Conservation (phyloP, 2,888 invertebrate species). For the Chrysodeixis includens region DNA sequence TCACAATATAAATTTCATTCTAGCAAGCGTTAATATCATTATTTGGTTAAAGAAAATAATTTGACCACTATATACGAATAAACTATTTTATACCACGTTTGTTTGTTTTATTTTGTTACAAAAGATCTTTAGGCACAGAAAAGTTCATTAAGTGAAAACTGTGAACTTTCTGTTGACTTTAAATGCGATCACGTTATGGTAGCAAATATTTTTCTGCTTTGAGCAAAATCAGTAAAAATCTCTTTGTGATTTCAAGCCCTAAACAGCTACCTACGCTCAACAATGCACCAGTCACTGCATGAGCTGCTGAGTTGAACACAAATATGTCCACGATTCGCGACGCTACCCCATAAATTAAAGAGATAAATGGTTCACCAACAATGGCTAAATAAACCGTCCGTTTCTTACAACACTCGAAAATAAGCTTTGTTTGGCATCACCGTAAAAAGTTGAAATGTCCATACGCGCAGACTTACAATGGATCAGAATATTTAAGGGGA, state of each 20-base stretch:
- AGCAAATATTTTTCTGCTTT: conserved; percentile 3
- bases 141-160: too few relatives aligned
- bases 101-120: too few relatives aligned
- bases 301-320: conserved; percentile 70
- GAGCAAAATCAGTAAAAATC: conserved; percentile 21
- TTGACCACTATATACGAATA: too few relatives aligned
- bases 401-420: conserved; percentile 84
- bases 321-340: conserved; percentile 84
- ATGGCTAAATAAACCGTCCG: conserved; percentile 85
- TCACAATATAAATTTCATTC: too few relatives aligned
- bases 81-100: too few relatives aligned
- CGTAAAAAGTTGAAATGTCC: conserved; percentile 85
- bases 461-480: conserved; percentile 76
- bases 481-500: conserved; percentile 76
- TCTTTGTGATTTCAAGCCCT: conserved; percentile 29
- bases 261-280: conserved; percentile 60
- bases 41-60: too few relatives aligned
- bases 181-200: too few relatives aligned
- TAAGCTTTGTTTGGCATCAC: conserved; percentile 78
- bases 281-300: conserved; percentile 68
- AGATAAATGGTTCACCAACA: conserved; percentile 87
- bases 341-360: conserved; percentile 86
- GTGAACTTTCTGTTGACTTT: too few relatives aligned
- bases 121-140: too few relatives aligned
- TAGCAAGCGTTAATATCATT: too few relatives aligned